Base-by-base conservation (phyloP, 2,888 invertebrate genomes). In the Cheilosia grossa region DNA sequence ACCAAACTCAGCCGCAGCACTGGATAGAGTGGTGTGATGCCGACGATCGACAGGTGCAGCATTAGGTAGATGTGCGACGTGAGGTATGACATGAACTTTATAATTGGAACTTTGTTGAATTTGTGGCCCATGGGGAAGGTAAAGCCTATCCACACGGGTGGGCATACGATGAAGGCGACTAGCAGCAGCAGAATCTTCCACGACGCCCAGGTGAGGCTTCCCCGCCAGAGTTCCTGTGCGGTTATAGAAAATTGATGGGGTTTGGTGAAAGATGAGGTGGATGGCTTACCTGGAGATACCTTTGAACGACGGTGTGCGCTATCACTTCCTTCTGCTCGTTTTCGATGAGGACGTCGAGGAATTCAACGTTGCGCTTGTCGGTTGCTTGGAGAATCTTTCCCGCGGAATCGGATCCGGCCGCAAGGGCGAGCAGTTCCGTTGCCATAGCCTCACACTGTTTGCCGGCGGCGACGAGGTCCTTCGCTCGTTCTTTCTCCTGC, bases 51-150 rank as follows among this genome's bases (percentile, higher is more conserved):
- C 88, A 99, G 94, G 89, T 99, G 95, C 87, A 97, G 93, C 96
- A 99, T 98, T 88, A 99, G 95, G 93, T 99, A 99, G 89, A 99
- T 96, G 93, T 99, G 99, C 7, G 99, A 99, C 27, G 99, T 99
- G 89, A 99, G 94, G 93, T 99, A 99, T 54, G 99, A 98, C 97
- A 99, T 99, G 93, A 99, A 99, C 93, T 99, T 99, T 90, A 99
- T 98, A 90, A 99, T 99, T 78, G 99, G 99, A 89, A 99, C 98
- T 94, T 98, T 98, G 94, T 98, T 97, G 93, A 97, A 98, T 92
- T 97, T 97, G 93, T 98, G 98, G 51, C 97, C 97, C 90, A 98
- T 93, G 66, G 99, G 99, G 90, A 99, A 95, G 87, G 98, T 98
- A 92, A 99, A 98, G 63, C 97, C 96, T 88, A 99, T 93, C 99